Conservation (phyloP, 1,140 invertebrate genomes). For the Colletes gigas region DNA sequence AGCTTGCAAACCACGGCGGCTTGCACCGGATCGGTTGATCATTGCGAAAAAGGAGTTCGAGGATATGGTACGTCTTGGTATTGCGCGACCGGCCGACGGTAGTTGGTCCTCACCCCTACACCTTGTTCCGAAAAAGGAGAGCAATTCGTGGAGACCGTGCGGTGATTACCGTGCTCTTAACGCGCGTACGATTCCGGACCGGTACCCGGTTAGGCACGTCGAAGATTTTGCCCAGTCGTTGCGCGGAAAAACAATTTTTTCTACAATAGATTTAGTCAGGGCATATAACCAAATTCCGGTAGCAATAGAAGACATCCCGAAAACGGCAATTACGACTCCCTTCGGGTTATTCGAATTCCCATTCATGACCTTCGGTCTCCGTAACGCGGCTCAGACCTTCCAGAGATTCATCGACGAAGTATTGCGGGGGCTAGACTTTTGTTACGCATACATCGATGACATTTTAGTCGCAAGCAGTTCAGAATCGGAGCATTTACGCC, state of each 20-base stretch:
- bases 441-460: slow-evolving; percentile 48
- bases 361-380: no score
- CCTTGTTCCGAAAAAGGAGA: slow-evolving; percentile 69
- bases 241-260: background rate
- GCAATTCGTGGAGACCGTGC: background rate
- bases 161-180: background rate
- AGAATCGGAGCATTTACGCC: slow-evolving; percentile 39
- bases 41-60: slow-evolving; percentile 45
- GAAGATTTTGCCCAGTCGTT: no score
- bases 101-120: slow-evolving; percentile 68
- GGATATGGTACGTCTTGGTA: slow-evolving; percentile 54
- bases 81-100: slow-evolving; percentile 65
- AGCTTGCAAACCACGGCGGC: slow-evolving; percentile 67
- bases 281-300: background rate
- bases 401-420: background rate
- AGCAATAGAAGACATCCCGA: no score
- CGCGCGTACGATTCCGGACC: no score
- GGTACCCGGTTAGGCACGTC: no score
- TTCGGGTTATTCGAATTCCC: no score
- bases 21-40: slow-evolving; percentile 68
- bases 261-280: background rate
- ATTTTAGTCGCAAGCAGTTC: slow-evolving; percentile 50
- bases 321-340: no score
- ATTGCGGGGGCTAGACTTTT: background rate
- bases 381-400: background rate